Percentiles rank a stretch among this genome's conserved stretches.
Conservation (phyloP, 2,888 invertebrate species). For the Heliconius charithonia region DNA sequence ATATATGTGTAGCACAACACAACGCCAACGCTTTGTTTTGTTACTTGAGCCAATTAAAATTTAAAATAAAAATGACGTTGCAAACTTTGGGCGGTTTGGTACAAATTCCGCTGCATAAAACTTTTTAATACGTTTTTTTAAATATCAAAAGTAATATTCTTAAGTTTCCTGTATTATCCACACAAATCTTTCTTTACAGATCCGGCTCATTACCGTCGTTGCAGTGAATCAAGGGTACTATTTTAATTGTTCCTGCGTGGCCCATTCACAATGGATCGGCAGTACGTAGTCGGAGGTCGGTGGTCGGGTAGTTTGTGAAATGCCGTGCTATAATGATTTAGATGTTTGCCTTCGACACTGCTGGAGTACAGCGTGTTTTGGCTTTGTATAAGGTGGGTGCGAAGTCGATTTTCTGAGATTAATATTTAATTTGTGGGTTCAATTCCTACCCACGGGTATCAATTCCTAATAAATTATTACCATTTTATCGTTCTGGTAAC, state of each 20-base stretch:
- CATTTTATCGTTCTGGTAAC: too few relatives aligned
- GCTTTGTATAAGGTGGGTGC: neutral
- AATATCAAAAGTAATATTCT: too few relatives aligned
- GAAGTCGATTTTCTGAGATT: neutral
- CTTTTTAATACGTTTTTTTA: too few relatives aligned
- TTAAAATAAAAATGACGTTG: too few relatives aligned
- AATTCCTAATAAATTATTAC: too few relatives aligned
- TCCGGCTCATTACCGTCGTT: constrained; percentile 53
- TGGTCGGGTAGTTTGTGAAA: constrained; percentile 34
- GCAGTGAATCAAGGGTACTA: constrained; percentile 54
- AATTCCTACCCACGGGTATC: too few relatives aligned
- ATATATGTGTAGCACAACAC: neutral
- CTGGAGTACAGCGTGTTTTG: neutral
- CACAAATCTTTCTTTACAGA: constrained; percentile 14
- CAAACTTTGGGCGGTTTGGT: too few relatives aligned
- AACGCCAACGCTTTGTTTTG: too few relatives aligned
- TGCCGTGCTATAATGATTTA: constrained; percentile 40
- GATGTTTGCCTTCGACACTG: constrained; percentile 5
- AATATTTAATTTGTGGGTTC: neutral
- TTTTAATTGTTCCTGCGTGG: constrained; percentile 57
- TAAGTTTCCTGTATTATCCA: constrained; percentile 7
- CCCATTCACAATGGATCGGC: constrained; percentile 50
- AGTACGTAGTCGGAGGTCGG: neutral
- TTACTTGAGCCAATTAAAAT: too few relatives aligned
- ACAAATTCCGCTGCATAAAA: too few relatives aligned